phyloP scores from a whole-genome alignment of 2,113 vertebrate species.

The Phaethornis superciliosus region DNA sequence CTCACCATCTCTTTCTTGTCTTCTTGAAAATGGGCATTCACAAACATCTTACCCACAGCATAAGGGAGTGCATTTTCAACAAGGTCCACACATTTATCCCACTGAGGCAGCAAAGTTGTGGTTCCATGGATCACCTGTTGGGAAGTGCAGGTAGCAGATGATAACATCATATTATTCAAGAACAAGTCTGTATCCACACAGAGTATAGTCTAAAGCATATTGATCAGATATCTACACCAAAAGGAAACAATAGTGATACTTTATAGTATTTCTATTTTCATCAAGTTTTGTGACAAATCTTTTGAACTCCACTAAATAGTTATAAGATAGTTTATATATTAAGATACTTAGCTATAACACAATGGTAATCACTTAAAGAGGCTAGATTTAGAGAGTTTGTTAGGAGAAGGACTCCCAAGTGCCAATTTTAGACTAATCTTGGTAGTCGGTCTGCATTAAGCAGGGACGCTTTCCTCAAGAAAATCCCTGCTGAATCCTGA shows the following conservation, averaged over 20 bases:
- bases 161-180: not conserved
- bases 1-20: slow-evolving; percentile 95
- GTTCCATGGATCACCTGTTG: slow-evolving; percentile 91
- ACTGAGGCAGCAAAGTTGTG: slow-evolving; percentile 89
- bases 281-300: not conserved
- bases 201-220: not conserved
- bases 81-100: slow-evolving; percentile 97
- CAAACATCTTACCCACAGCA: slow-evolving; percentile 91
- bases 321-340: not conserved
- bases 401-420: not conserved
- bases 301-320: not conserved
- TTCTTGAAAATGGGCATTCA: slow-evolving; percentile 92
- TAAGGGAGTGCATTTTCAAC: slow-evolving; percentile 90
- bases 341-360: not conserved
- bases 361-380: not conserved
- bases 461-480: not conserved
- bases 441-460: not conserved
- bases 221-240: not conserved
- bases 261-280: not conserved
- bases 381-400: not conserved
- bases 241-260: not conserved
- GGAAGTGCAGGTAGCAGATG: not conserved
- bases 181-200: not conserved
- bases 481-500: not conserved
- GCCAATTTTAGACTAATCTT: not conserved